A percentile compares a stretch with the other conserved stretches of the same genome.
These are phyloP conservation scores for Trichopoda pennipes DNA, from an alignment of 2,888 invertebrate genomes.

Conservation along the genomic window DNA sequence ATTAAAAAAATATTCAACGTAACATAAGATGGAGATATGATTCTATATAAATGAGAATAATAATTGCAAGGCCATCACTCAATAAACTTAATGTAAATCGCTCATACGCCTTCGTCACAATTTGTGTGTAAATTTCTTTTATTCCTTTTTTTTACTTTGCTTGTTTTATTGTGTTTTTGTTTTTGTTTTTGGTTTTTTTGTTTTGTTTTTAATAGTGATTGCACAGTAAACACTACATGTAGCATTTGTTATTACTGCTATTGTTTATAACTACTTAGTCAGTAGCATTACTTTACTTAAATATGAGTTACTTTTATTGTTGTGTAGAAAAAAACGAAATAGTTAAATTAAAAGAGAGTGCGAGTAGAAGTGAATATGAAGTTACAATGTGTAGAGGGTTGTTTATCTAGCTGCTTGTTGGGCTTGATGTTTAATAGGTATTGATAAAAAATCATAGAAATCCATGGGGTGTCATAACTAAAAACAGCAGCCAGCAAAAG, in stretches of 20 bases:
- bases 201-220: conserved; percentile 56
- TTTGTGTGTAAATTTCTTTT: conserved; percentile 20
- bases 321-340: conserved; percentile 1
- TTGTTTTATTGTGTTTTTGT: neutral
- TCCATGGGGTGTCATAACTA: conserved; percentile 64
- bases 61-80: neutral
- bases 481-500: conserved; percentile 31
- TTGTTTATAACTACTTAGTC: conserved; percentile 16
- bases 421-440: conserved; percentile 46
- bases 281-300: conserved; percentile 45
- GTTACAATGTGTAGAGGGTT: conserved; percentile 59
- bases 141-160: conserved; percentile 16
- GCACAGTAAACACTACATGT: conserved; percentile 55
- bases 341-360: conserved; percentile 15
- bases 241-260: conserved; percentile 49
- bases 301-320: conserved; percentile 64
- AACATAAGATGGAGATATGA: no score
- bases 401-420: conserved; percentile 41
- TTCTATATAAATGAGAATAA: neutral
- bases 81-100: conserved; percentile 17
- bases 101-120: conserved; percentile 31
- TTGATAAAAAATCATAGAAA: conserved; percentile 48
- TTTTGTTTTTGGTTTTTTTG: conserved; percentile 13
- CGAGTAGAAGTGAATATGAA: conserved; percentile 55
- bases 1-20: no score